phyloP scores from a whole-genome alignment of 2,797 vertebrate genomes.

The Enteromius unitaeniatus region DNA sequence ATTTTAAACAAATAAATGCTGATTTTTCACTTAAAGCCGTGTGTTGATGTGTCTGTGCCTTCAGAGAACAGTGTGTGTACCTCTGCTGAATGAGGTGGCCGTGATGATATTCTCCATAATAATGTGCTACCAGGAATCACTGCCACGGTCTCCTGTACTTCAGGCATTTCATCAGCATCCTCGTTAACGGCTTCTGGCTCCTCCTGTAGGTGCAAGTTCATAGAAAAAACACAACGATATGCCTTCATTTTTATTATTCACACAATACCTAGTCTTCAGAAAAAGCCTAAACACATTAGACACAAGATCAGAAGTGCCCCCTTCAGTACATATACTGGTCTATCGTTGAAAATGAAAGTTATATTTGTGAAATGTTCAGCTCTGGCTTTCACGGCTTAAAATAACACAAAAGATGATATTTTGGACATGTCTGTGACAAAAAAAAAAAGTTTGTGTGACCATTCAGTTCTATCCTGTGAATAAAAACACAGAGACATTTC shows the following conservation, averaged over 20 bases:
- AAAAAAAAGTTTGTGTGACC: not conserved
- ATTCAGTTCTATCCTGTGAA: not conserved
- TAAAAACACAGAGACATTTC: not conserved
- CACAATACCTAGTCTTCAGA: not conserved
- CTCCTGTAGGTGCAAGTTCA: slow-evolving; percentile 67
- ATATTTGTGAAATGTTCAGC: not conserved
- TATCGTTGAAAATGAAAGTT: not conserved
- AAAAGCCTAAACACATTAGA: not conserved
- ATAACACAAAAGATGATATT: not conserved
- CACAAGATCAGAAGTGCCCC: not conserved
- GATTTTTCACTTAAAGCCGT: not conserved
- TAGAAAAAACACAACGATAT: slow-evolving; percentile 46
- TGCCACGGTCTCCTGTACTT: slow-evolving; percentile 89
- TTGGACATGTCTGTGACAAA: not conserved
- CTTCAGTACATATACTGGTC: not conserved
- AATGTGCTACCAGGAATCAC: slow-evolving; percentile 92
- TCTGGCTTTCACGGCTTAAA: not conserved
- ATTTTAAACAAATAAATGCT: not conserved
- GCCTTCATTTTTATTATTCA: not conserved
- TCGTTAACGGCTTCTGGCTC: slow-evolving; percentile 80
- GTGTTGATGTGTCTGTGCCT: not conserved
- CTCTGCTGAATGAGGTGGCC: slow-evolving; percentile 88
- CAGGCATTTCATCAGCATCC: slow-evolving; percentile 90
- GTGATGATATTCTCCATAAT: slow-evolving; percentile 92
- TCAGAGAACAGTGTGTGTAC: slow-evolving; percentile 67